Evolutionary conservation across 1,140 invertebrate species (phyloP), one percentile per base, ranked within the genome.

Genomic region (Forficula auricularia): DNA sequence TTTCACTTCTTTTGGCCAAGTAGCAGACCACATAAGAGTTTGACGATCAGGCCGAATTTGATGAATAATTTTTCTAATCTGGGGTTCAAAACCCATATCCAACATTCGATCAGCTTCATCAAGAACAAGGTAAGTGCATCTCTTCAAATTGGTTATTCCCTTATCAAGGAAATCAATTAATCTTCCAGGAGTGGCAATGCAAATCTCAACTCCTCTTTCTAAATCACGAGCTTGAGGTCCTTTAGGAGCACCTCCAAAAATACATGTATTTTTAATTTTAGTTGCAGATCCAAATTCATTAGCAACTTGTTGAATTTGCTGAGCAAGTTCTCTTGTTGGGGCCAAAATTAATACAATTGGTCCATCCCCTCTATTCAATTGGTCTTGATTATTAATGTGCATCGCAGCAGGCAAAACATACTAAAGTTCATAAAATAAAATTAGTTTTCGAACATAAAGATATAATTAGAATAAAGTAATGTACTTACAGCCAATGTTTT

Each of bases 21-120:
- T 84, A n/a, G 81, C 80, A 51, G 75, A 27, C 22, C 22, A 27
- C 22, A 27, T 27, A 27, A 27, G 22, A 6, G 22, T 27, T 27
- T 27, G 22, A 4, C 22, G 22, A 27, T 27, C 22, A 27, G 22
- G 22, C 10, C 90, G 67, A 57, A 97, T 92, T 63, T 97, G 89
- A 56, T 87, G 81, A 48, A 98, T 76, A 56, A 98, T 97, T 64
- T 96, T 95, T 37, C 91, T 72, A 50, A 98, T 97, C 64, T 98
- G 94, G 13, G 92, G 94, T 63, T 98, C 94, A 65, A 98, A 98
- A 54, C 94, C 94, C 94, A 98, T 98, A 63, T 98, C 94, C 54
- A 98, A 71, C 94, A 98, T 98, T 44, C 95, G 72, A 64, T 98
- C 95, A 52, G 95, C 94, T 66, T 98, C 95, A 66, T 98, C 94